A percentile compares a stretch with the other conserved stretches of the same genome.
These are phyloP conservation scores for Clanis bilineata DNA, from an alignment of 2,888 invertebrate genomes.

Conservation along the genomic window DNA sequence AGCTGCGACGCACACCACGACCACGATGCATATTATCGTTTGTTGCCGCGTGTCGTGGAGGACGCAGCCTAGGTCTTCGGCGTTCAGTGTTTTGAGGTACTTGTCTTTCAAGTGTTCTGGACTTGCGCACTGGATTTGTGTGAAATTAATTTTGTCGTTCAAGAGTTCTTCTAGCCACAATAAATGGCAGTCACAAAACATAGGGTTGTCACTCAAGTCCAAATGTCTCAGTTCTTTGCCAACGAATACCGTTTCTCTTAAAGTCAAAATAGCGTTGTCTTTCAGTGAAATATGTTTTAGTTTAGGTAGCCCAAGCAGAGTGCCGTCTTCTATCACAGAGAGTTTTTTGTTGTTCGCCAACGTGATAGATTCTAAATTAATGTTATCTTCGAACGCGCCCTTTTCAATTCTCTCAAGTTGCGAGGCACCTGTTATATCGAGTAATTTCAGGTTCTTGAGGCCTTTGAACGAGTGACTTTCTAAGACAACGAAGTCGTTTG, in stretches of 20 bases:
- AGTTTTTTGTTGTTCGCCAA: constrained; percentile 90
- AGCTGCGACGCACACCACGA: constrained; percentile 87
- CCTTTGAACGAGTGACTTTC: constrained; percentile 90
- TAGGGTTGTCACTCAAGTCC: constrained; percentile 91
- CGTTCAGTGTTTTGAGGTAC: constrained; percentile 85
- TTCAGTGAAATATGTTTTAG: constrained; percentile 88
- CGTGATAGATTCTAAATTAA: constrained; percentile 89
- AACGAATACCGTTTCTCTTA: constrained; percentile 90
- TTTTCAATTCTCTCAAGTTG: constrained; percentile 87
- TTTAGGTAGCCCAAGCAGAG: constrained; percentile 90
- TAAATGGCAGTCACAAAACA: constrained; percentile 90
- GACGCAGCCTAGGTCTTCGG: constrained; percentile 91
- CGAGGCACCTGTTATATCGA: constrained; percentile 91
- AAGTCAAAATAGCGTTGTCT: constrained; percentile 88
- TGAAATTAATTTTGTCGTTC: constrained; percentile 85
- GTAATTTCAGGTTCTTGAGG: constrained; percentile 87
- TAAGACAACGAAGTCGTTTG: constrained; percentile 89
- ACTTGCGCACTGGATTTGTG: constrained; percentile 87
- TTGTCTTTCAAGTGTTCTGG: constrained; percentile 88
- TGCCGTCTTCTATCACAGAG: constrained; percentile 87
- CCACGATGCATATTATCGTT: constrained; percentile 89
- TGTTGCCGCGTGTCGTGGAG: constrained; percentile 90
- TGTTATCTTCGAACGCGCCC: constrained; percentile 90
- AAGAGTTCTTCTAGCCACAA: constrained; percentile 90
- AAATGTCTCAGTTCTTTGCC: constrained; percentile 89